Base-by-base conservation (phyloP, 1,140 invertebrate genomes). In the Drosophila kikkawai region DNA sequence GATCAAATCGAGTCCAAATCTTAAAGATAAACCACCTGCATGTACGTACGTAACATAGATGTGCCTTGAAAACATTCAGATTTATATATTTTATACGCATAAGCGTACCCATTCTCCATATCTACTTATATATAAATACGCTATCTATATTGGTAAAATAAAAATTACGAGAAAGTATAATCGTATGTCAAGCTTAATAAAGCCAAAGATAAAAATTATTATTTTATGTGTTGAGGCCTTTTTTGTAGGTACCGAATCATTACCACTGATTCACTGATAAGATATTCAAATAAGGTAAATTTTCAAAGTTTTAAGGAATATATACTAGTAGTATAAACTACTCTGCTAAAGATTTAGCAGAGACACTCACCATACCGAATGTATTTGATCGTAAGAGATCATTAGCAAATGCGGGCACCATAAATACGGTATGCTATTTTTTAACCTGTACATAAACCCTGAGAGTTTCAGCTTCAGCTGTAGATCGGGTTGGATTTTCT, bases 121-220 rank as follows among this genome's bases (percentile, higher is more conserved):
- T 73, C 64, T 71, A 34, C 37, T 34, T 36, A 12, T 37, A 59
- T 45, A 55, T 56, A 50, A 50, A 44, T 47, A 60, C 42, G 32
- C 19, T 39, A 63, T 48, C 34, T 63, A n/a, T 36, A 73, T 58
- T 51, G 39, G 19, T 60, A 42, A 56, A 47, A 75, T 56, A 51
- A 37, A 56, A 48, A 51, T 37, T 32, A 75, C 50, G 34, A 51
- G 15, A 50, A 58, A 56, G 45, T 64, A 56, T 74, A 74, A 26
- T 39, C 74, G 58, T 74, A 75, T 75, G 70, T 65, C 70, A 75
- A 51, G 70, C 71, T 76, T 75, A 76, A 77, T 77, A 77, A 77
- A 77, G 75, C 75, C 75, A 77, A 77, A 77, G 75, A 77, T 77
- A 76, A 75, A 75, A 76, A 19, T 50, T 29, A 67, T 37, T 9